Evolutionary conservation across 2,888 invertebrate species (phyloP).

Genomic region (Agriotes lineatus): DNA sequence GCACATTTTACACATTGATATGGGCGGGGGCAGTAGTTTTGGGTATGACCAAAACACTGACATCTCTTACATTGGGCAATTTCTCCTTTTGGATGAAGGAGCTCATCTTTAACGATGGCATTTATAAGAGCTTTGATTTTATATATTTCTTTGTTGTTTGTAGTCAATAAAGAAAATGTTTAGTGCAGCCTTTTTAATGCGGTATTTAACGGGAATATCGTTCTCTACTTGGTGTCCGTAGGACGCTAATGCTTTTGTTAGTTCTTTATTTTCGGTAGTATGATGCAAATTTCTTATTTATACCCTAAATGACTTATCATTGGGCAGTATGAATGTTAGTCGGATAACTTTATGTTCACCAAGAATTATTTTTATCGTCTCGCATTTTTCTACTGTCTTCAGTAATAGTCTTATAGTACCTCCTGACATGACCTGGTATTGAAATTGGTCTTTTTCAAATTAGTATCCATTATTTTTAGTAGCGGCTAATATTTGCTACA

Average conservation of each 20-base stretch:
- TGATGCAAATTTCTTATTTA: conserved; percentile 3
- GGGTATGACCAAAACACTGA: not conserved
- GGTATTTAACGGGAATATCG: not conserved
- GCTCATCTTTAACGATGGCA: not conserved
- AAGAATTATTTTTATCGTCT: not conserved
- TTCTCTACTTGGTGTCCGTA: conserved; percentile 11
- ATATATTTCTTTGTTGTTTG: conserved; percentile 5
- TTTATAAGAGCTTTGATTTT: conserved; percentile 5
- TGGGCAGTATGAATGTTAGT: conserved; percentile 1
- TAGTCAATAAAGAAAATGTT: not conserved
- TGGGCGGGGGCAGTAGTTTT: conserved; percentile 12
- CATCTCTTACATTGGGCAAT: not conserved
- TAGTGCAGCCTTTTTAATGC: not conserved
- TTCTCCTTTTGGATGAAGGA: not conserved
- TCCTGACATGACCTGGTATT: conserved; percentile 11
- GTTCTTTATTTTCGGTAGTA: not conserved
- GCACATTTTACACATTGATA: not conserved
- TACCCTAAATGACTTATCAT: conserved; percentile 8
- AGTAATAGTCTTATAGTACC: conserved; percentile 12
- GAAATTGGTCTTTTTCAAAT: too few relatives aligned
- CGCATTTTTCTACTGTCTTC: conserved; percentile 6
- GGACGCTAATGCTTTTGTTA: not conserved
- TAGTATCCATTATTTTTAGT: too few relatives aligned
- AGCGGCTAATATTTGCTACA: conserved; percentile 8
- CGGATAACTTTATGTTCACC: conserved; percentile 10